phyloP scores from a whole-genome alignment of 2,113 vertebrate species.

The Lophotis ruficrista region DNA sequence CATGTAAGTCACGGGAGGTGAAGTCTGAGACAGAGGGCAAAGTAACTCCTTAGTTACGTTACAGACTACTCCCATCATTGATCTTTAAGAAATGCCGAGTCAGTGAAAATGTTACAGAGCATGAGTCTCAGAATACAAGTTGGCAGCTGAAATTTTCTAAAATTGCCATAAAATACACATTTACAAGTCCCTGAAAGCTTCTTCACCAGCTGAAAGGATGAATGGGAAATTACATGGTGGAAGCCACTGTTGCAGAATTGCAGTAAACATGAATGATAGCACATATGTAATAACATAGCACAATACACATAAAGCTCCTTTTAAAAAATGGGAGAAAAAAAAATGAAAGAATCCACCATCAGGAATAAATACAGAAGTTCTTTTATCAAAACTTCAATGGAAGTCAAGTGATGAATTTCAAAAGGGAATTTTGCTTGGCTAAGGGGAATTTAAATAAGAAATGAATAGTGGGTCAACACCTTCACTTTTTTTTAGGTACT shows the following conservation, averaged over 20 bases:
- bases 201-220: neutral
- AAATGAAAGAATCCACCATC: neutral
- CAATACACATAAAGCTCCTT: neutral
- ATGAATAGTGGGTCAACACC: neutral
- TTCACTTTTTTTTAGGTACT: neutral
- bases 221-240: neutral
- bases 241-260: neutral
- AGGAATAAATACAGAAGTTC: neutral
- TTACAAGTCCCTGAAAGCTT: neutral
- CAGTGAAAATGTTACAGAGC: neutral
- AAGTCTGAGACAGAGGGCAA: neutral
- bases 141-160: neutral
- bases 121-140: neutral
- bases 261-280: neutral
- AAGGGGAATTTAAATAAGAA: constrained; percentile 37
- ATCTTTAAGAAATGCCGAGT: neutral
- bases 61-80: neutral
- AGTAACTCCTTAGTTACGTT: neutral
- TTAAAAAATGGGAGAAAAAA: neutral
- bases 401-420: constrained; percentile 18
- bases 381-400: constrained; percentile 4
- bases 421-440: constrained; percentile 3
- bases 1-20: neutral
- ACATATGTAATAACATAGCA: neutral
- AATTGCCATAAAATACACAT: neutral